Evolutionary conservation across 1,140 invertebrate genomes (phyloP).

Genomic region (Hyles vespertilio): DNA sequence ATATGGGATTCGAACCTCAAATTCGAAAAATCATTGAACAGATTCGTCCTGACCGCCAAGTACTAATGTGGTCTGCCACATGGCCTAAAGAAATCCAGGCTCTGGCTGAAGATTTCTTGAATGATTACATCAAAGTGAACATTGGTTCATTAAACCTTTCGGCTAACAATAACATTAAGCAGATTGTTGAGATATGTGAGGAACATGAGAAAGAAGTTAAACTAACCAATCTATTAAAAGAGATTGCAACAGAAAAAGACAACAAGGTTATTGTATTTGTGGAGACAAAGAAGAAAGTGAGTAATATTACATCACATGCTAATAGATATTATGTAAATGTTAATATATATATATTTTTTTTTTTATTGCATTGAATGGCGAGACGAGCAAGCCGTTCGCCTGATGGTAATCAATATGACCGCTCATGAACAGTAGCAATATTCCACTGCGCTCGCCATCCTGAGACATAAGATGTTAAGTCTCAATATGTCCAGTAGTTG

Average conservation of each 20-base stretch:
- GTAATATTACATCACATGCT: not conserved
- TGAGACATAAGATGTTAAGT: too few relatives aligned
- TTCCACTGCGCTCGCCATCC: too few relatives aligned
- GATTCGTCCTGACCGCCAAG: constrained; percentile 95
- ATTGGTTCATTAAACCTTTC: constrained; percentile 95
- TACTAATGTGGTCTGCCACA: constrained; percentile 99
- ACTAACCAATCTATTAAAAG: constrained; percentile 87
- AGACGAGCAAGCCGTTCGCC: too few relatives aligned
- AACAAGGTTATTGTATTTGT: constrained; percentile 98
- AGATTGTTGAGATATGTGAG: constrained; percentile 96
- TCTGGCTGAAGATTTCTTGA: constrained; percentile 95
- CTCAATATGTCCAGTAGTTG: too few relatives aligned
- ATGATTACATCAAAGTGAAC: constrained; percentile 93
- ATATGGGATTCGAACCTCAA: constrained; percentile 99
- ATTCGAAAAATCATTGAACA: constrained; percentile 98
- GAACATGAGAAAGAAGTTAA: constrained; percentile 92
- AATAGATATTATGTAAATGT: not conserved
- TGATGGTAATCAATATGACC: too few relatives aligned
- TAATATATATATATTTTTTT: not conserved
- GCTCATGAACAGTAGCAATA: too few relatives aligned
- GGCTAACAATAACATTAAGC: constrained; percentile 98
- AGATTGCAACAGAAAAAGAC: constrained; percentile 89
- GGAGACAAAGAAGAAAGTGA: constrained; percentile 95
- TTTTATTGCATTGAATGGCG: not conserved
- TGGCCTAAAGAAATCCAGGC: constrained; percentile 98